Conservation (phyloP, 2,888 invertebrate species). For the Ormyrus nitidulus region DNA sequence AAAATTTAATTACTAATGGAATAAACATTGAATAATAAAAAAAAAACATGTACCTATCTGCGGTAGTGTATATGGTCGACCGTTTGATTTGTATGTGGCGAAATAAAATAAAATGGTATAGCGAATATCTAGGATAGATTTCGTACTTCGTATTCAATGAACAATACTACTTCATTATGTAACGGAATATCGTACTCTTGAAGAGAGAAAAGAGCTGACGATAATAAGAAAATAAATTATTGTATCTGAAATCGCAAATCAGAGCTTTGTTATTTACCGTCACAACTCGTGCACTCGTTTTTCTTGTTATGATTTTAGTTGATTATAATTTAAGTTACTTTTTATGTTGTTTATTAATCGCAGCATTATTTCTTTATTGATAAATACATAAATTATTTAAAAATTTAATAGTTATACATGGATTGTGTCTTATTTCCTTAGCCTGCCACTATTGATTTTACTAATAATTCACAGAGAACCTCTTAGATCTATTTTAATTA, state of each 20-base stretch:
- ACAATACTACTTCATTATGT: constrained; percentile 66
- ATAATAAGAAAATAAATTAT: constrained; percentile 68
- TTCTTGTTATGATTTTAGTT: not conserved
- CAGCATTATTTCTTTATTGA: too few relatives aligned
- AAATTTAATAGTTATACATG: too few relatives aligned
- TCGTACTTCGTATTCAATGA: constrained; percentile 69
- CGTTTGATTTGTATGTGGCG: constrained; percentile 63
- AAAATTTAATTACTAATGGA: constrained; percentile 54
- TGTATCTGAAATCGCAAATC: constrained; percentile 62
- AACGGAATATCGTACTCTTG: constrained; percentile 66
- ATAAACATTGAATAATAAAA: constrained; percentile 16
- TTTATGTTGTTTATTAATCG: too few relatives aligned
- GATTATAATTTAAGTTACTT: too few relatives aligned
- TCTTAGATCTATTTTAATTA: too few relatives aligned
- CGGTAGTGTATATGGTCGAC: constrained; percentile 60
- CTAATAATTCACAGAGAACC: too few relatives aligned
- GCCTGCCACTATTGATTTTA: too few relatives aligned
- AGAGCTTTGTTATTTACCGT: constrained; percentile 39
- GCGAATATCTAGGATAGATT: constrained; percentile 66
- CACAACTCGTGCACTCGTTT: constrained; percentile 12
- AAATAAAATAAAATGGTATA: constrained; percentile 59
- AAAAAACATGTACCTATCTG: constrained; percentile 61
- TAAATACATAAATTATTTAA: too few relatives aligned
- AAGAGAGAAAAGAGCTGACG: constrained; percentile 60
- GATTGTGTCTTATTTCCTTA: too few relatives aligned